phyloP scores from a whole-genome alignment of 2,888 invertebrate species.

The Trichopoda pennipes region DNA sequence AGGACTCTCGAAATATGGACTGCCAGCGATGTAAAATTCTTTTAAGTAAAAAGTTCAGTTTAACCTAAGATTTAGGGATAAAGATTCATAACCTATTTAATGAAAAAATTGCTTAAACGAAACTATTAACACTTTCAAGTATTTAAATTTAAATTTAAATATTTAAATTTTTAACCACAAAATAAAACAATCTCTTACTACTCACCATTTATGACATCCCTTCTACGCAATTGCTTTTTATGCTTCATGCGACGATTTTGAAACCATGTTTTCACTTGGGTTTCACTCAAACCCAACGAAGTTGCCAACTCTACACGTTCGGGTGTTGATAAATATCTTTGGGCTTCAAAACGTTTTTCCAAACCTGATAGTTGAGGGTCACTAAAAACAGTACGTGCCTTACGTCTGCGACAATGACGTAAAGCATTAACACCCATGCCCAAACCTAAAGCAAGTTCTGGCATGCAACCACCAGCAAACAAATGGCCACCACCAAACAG shows the following conservation, averaged over 20 bases:
- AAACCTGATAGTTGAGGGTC: conserved; percentile 91
- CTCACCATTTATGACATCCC: conserved; percentile 80
- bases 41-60: too few relatives aligned
- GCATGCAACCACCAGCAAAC: conserved; percentile 79
- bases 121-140: too few relatives aligned
- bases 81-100: too few relatives aligned
- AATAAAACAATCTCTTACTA: conserved; percentile 19
- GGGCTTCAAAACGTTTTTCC: conserved; percentile 96
- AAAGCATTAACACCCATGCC: conserved; percentile 84
- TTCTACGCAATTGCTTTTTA: conserved; percentile 89
- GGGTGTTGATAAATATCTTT: conserved; percentile 96
- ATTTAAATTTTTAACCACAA: neutral
- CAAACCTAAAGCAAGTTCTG: conserved; percentile 80
- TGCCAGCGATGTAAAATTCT: too few relatives aligned
- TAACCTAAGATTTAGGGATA: too few relatives aligned
- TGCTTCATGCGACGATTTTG: conserved; percentile 98
- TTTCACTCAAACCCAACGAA: conserved; percentile 95
- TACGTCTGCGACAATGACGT: conserved; percentile 96
- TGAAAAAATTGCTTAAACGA: too few relatives aligned
- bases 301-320: conserved; percentile 97
- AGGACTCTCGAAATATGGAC: too few relatives aligned
- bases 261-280: conserved; percentile 99
- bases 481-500: conserved; percentile 80
- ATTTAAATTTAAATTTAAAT: neutral
- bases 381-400: conserved; percentile 96